Percentiles rank a stretch among this genome's conserved stretches.
These are phyloP conservation scores for Stegastes partitus DNA, from an alignment of 2,113 vertebrate genomes.

Conservation along the genomic window DNA sequence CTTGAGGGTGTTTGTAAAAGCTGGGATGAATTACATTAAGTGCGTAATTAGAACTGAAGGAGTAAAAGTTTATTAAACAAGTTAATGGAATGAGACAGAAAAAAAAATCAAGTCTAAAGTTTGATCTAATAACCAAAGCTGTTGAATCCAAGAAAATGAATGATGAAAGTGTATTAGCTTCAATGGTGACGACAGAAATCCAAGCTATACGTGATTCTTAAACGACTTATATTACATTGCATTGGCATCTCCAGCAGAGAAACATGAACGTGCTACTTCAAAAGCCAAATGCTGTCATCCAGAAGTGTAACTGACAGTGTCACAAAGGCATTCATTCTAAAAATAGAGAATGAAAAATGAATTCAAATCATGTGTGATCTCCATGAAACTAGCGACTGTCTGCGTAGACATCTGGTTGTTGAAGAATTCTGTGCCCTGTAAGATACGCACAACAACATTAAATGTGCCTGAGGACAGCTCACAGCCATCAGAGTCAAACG, in stretches of 20 bases:
- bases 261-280: too few species aligned
- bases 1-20: neutral
- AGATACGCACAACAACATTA: neutral
- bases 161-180: too few species aligned
- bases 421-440: neutral
- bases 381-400: neutral
- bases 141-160: too few species aligned
- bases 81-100: neutral
- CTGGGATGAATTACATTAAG: neutral
- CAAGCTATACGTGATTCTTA: fast-evolving
- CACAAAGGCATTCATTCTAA: neutral
- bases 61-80: neutral
- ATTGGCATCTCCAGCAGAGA: neutral
- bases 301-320: too few species aligned
- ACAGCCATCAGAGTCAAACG: constrained; percentile 4
- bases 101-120: neutral
- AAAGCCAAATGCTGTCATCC: too few species aligned
- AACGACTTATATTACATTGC: neutral
- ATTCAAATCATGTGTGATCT: neutral
- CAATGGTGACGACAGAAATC: too few species aligned
- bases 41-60: neutral
- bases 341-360: neutral
- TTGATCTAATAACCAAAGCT: too few species aligned
- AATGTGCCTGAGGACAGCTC: constrained; percentile 15
- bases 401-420: neutral